A percentile compares a stretch with the other conserved stretches of the same genome.
These are phyloP conservation scores for Entomobrya multifasciata DNA, from an alignment of 2,888 invertebrate species.

Conservation along the genomic window DNA sequence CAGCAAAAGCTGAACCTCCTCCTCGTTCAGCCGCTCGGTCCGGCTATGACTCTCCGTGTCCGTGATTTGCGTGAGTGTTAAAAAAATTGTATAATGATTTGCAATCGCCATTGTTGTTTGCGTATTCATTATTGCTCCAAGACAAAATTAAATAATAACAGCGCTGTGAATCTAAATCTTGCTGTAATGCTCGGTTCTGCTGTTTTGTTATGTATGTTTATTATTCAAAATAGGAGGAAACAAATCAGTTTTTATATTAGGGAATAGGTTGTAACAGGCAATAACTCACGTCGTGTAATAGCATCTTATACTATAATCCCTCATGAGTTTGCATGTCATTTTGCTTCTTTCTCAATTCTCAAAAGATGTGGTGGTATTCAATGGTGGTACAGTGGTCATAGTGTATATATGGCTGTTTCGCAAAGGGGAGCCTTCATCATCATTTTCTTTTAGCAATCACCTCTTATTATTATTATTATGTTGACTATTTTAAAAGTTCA, in stretches of 20 bases:
- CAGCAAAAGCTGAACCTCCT: conserved; percentile 18
- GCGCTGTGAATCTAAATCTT: too few relatives aligned
- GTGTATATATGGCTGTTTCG: conserved; percentile 34
- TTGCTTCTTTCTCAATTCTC: conserved; percentile 38
- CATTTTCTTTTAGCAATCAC: background rate
- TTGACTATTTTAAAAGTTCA: conserved; percentile 44
- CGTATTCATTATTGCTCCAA: conserved; percentile 14
- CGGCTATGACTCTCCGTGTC: background rate
- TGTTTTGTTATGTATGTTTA: background rate
- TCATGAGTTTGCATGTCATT: conserved; percentile 10
- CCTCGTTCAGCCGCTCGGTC: background rate
- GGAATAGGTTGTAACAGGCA: conserved; percentile 55
- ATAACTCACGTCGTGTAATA: conserved; percentile 52
- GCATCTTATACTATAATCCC: background rate
- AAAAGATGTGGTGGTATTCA: too few relatives aligned
- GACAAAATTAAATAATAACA: conserved; percentile 32
- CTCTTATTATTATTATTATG: conserved; percentile 34
- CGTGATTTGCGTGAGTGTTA: conserved; percentile 44
- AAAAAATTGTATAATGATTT: conserved; percentile 58
- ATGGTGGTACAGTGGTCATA: background rate
- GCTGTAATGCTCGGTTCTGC: too few relatives aligned
- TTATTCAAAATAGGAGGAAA: conserved; percentile 28
- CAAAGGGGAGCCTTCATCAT: conserved; percentile 54
- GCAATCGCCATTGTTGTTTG: conserved; percentile 53
- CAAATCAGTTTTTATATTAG: conserved; percentile 25